Evolutionary conservation across 1,140 invertebrate genomes (phyloP), one percentile per base, ranked within the genome.

Genomic region (Diuraphis noxia): DNA sequence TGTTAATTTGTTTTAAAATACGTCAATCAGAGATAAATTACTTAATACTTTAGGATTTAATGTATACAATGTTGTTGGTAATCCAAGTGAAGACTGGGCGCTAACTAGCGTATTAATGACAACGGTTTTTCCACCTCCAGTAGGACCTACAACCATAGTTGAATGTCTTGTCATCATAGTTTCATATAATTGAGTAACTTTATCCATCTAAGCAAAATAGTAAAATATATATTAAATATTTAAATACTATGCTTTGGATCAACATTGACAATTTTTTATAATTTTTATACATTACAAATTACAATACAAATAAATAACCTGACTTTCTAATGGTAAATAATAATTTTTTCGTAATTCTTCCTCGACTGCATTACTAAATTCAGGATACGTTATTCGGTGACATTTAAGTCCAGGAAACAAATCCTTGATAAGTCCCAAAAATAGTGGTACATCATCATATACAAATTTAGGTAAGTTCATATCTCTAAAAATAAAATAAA

Each of bases 391-490:
- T 8, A 98, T 96, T 93, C 97, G 95, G 0, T 97, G 97, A 94
- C 97, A 98, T 92, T 98, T 96, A 91, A 98, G 94, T 1, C 97
- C 97, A 0, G 98, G 97, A 94, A 99, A 99, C 77, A 98, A 94
- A 94, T 99, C 98, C 88, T 95, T 95, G 92, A 98, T 98, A 25
- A 98, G 95, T 9, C 97, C 97, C 82, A 86, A 94, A 94, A 99
- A 98, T 7, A 98, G 94, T 0, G 97, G 97, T 1, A 98, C 97
- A 94, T 98, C 98, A 93, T 98, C 97, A 93, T 96, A 97, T 25
- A 98, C 96, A 93, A 98, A 98, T 94, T 98, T 98, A 1, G 98
- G 97, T 92, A 97, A 95, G 94, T 98, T 98, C 96, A 98, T 98
- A 93, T 98, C 98, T 93, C 96, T 91, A 81, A 94, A 63, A 93